Percentiles rank a stretch among this genome's conserved stretches.
Conservation (phyloP, 1,140 invertebrate genomes). For the Bacillus rossius region DNA sequence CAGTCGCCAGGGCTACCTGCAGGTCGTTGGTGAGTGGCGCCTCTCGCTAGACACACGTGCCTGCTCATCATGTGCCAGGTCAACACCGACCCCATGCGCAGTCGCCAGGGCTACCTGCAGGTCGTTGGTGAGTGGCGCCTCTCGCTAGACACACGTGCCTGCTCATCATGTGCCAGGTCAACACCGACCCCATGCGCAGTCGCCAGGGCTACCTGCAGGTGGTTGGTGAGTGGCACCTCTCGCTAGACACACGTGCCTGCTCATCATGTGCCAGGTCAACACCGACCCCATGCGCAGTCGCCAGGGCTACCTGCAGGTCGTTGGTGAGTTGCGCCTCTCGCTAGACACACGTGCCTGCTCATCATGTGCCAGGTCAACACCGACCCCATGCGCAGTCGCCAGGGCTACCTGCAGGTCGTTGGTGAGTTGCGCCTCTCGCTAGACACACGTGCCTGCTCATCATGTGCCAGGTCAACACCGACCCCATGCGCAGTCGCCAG, state of each 20-base stretch:
- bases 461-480: constrained; percentile 81
- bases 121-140: constrained; percentile 66
- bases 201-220: constrained; percentile 82
- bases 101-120: constrained; percentile 76
- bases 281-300: constrained; percentile 80
- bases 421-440: no score
- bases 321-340: constrained; percentile 55
- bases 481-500: constrained; percentile 77
- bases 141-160: no score
- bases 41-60: no score
- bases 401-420: constrained; percentile 83
- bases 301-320: constrained; percentile 81
- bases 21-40: constrained; percentile 72
- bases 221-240: constrained; percentile 58
- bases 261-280: constrained; percentile 79
- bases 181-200: constrained; percentile 81
- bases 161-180: constrained; percentile 80
- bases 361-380: constrained; percentile 83
- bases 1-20: constrained; percentile 74
- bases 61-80: no score
- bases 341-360: no score
- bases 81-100: constrained; percentile 82
- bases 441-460: no score
- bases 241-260: no score
- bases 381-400: constrained; percentile 76